Evolutionary conservation across 2,888 invertebrate species (phyloP), one percentile per base, ranked within the genome.

Genomic region (Bellardia pandia): DNA sequence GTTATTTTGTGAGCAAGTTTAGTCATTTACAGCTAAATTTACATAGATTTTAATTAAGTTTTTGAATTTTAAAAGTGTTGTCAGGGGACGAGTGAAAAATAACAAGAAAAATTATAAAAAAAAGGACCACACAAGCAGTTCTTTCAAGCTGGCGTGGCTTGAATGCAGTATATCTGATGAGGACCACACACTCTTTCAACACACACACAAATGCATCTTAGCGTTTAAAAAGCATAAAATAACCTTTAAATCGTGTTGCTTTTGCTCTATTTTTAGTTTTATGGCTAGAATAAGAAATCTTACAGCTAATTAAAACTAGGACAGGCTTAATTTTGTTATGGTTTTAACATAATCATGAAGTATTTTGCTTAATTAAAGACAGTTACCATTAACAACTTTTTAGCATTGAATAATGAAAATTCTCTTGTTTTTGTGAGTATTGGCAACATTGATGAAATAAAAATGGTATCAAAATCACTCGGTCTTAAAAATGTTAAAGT

Each of bases 71-170:
- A 5, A 16, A 40, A 71, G 71, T 71, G 37, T n/a, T 23, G n/a
- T 13, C 58, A 42, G 42, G 40, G 37, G 37, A 42, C 40, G 42
- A 56, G 23, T 30, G 56, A 11, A 58, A 42, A 58, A 40, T 14
- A n/a, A 62, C 42, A 23, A 72, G 37, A 58, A 8, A 16, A 4
- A 8, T 51, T 16, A 56, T 56, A 16, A 23, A 23, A 56, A 72
- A 37, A 40, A 60, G 74, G 74, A 74, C 74, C 74, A 74, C 74
- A 60, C 74, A 74, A 4, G 58, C 3, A 45, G 60, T 60, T 42
- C 23, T 23, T 23, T 23, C 23, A 23, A 13, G 60, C 60, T 30
- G n/a, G 8, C 40, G 58, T 33, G 37, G 4, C 23, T 71, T 71
- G 11, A 53, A 40, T 16, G 51, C 33, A 23, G 48, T 23, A 30